A percentile compares a stretch with the other conserved stretches of the same genome.
Evolutionary conservation across 1,140 invertebrate species (phyloP).

Genomic region (Drusus annulatus): DNA sequence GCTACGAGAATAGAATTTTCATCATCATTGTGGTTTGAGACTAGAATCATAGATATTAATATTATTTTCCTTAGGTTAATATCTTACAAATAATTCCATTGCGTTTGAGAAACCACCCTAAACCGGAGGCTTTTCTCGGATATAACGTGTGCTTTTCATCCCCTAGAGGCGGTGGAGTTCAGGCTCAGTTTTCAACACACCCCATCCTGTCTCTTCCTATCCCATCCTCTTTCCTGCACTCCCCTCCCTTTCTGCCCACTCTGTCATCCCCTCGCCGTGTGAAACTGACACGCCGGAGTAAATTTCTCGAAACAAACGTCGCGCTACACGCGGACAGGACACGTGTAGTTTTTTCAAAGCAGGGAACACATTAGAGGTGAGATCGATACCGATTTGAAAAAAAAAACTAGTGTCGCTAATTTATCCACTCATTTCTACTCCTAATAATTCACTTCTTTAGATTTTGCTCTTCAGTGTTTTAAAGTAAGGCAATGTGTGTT

Average conservation of each 20-base stretch:
- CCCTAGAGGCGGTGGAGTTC: constrained; percentile 2
- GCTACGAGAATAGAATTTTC: no score
- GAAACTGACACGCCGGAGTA: constrained; percentile 17
- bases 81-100: background rate
- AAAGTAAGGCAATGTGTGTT: no score
- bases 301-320: constrained; percentile 11
- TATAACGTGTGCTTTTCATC: constrained; percentile 14
- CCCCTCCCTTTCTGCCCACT: no score
- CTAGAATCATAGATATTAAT: no score
- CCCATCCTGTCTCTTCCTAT: background rate
- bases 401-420: no score
- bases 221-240: background rate
- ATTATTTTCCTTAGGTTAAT: no score
- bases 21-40: no score
- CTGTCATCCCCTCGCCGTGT: background rate
- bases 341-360: background rate
- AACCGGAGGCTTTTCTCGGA: constrained; percentile 12
- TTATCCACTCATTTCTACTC: no score
- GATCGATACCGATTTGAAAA: no score
- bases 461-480: no score
- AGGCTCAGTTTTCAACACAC: background rate
- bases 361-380: no score
- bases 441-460: no score
- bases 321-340: background rate
- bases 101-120: constrained; percentile 3